These are phyloP conservation scores for Turdus rufiventris DNA, from an alignment of 2,113 vertebrate species.

Conservation along the genomic window DNA sequence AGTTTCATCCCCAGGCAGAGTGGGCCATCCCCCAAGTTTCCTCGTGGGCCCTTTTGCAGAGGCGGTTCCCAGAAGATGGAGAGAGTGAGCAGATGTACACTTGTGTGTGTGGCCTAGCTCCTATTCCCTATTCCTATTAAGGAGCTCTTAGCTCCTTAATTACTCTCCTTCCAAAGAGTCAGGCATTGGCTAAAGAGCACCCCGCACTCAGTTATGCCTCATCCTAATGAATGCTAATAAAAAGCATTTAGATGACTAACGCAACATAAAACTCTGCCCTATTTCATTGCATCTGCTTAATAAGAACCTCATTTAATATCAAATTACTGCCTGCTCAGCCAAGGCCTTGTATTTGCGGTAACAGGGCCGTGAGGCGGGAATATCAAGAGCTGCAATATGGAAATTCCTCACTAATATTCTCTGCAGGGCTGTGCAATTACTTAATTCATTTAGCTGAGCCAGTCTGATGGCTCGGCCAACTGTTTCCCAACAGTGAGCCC, in stretches of 20 bases:
- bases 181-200: slow-evolving; percentile 74
- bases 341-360: slow-evolving; percentile 75
- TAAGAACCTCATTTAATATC: slow-evolving; percentile 79
- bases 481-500: slow-evolving; percentile 69
- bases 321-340: slow-evolving; percentile 80
- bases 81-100: background rate
- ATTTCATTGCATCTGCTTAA: slow-evolving; percentile 81
- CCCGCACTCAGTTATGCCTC: slow-evolving; percentile 70
- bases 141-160: slow-evolving; percentile 69
- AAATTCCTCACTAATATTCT: slow-evolving; percentile 84
- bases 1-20: slow-evolving; percentile 18
- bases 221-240: slow-evolving; percentile 86
- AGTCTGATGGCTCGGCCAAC: slow-evolving; percentile 73
- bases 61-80: background rate
- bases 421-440: slow-evolving; percentile 79
- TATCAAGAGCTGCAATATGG: slow-evolving; percentile 87
- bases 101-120: slow-evolving; percentile 70
- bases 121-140: background rate
- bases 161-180: slow-evolving; percentile 49
- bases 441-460: slow-evolving; percentile 81
- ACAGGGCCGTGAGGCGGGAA: slow-evolving; percentile 75
- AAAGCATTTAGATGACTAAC: slow-evolving; percentile 77
- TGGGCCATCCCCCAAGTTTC: slow-evolving; percentile 50
- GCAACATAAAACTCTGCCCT: slow-evolving; percentile 64
- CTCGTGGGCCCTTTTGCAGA: slow-evolving; percentile 38